Evolutionary conservation across 1,140 invertebrate species (phyloP).

Genomic region (Euwallacea similis): DNA sequence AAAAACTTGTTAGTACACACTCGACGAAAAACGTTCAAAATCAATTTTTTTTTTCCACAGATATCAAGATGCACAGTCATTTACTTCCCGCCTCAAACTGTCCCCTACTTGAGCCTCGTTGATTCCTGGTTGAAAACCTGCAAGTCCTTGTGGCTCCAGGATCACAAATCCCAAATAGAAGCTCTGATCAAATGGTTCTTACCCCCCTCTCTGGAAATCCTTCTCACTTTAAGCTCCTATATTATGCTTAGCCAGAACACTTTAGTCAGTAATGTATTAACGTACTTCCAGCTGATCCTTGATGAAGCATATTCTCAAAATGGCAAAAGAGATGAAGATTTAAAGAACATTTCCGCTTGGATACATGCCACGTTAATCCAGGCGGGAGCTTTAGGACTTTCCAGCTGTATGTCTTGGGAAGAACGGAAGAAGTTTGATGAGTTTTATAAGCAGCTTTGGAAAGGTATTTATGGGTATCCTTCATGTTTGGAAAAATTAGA

Average conservation of each 20-base stretch:
- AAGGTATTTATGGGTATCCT: constrained; percentile 65
- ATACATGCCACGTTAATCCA: constrained; percentile 78
- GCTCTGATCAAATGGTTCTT: constrained; percentile 77
- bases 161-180: constrained; percentile 63
- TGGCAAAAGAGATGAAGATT: constrained; percentile 60
- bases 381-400: constrained; percentile 78
- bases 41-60: constrained; percentile 37
- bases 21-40: too few species aligned
- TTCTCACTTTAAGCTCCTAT: constrained; percentile 62
- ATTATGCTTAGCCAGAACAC: constrained; percentile 75
- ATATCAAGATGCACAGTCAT: constrained; percentile 87
- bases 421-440: constrained; percentile 75
- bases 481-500: constrained; percentile 67
- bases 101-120: constrained; percentile 69
- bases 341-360: constrained; percentile 67
- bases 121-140: constrained; percentile 73
- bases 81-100: constrained; percentile 76
- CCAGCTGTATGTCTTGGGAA: constrained; percentile 70
- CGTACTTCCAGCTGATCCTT: constrained; percentile 75
- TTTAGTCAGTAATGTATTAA: constrained; percentile 69
- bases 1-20: too few species aligned
- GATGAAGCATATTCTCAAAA: constrained; percentile 66
- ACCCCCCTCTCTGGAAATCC: constrained; percentile 66
- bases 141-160: constrained; percentile 65
- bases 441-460: constrained; percentile 63